A percentile compares a stretch with the other conserved stretches of the same genome.
Evolutionary conservation across 1,140 invertebrate genomes (phyloP).

Genomic region (Zelostemma sp.): DNA sequence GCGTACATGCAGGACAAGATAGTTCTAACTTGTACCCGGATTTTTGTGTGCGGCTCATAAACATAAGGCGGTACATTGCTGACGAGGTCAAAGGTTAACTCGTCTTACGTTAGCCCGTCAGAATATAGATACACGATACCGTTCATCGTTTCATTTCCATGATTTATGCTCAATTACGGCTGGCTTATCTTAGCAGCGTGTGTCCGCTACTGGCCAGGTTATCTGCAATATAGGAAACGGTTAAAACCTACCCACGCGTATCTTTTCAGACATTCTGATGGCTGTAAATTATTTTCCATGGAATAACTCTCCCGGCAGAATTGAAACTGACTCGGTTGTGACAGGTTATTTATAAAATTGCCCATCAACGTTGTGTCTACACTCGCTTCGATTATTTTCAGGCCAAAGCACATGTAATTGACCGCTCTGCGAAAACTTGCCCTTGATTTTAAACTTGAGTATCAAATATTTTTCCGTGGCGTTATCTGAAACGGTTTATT

Average conservation of each 20-base stretch:
- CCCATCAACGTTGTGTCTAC: too few species aligned
- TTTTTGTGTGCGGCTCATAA: constrained; percentile 12
- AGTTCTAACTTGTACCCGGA: neutral
- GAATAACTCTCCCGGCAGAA: neutral
- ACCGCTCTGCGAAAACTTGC: too few species aligned
- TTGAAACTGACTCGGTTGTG: too few species aligned
- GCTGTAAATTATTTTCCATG: neutral
- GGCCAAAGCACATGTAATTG: too few species aligned
- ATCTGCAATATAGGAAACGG: constrained; percentile 7
- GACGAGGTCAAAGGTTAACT: constrained; percentile 53
- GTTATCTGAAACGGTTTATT: too few species aligned
- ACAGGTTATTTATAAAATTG: too few species aligned
- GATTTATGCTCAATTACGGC: constrained; percentile 57
- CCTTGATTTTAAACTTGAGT: too few species aligned
- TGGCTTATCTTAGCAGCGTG: constrained; percentile 43
- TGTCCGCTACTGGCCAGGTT: constrained; percentile 31
- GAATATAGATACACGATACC: constrained; percentile 53
- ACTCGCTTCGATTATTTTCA: too few species aligned
- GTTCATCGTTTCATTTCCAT: constrained; percentile 58
- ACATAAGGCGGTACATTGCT: constrained; percentile 6
- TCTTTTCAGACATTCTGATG: neutral
- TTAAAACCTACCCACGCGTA: neutral
- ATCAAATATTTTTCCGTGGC: too few species aligned
- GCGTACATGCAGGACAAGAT: neutral
- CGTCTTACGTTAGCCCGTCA: constrained; percentile 40